Evolutionary conservation across 2,797 vertebrate genomes (phyloP).

Genomic region (Choloepus didactylus): DNA sequence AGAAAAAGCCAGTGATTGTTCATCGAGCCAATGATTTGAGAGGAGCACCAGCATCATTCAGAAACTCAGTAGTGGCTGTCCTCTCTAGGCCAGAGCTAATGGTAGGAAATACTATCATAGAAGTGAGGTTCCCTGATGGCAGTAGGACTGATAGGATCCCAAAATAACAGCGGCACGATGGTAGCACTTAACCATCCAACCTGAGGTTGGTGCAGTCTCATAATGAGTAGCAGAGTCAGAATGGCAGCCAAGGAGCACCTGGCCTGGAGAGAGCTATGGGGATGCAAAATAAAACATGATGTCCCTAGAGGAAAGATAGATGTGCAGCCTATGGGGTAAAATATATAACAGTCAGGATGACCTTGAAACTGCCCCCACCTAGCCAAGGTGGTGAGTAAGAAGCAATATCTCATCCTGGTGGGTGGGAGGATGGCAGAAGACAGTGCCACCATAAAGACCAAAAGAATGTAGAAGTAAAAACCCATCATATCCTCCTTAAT

Average conservation of each 20-base stretch:
- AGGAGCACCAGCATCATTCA: neutral
- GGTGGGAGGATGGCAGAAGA: neutral
- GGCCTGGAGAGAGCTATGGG: neutral
- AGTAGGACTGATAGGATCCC: neutral
- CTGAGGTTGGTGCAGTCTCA: neutral
- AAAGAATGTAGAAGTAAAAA: neutral
- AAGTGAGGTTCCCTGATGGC: neutral
- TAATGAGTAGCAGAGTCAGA: neutral
- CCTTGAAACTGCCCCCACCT: neutral
- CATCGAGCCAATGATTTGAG: slow-evolving; percentile 85
- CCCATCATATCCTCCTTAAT: neutral
- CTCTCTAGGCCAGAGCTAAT: neutral
- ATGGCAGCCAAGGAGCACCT: neutral
- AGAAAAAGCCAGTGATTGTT: slow-evolving; percentile 97
- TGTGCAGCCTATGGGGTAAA: neutral
- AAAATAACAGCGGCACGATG: neutral
- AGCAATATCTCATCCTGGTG: neutral
- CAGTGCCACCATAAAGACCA: neutral
- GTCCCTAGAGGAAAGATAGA: neutral
- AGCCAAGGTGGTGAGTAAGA: neutral
- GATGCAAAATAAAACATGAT: neutral
- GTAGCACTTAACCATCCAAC: neutral
- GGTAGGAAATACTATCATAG: neutral
- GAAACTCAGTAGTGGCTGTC: neutral
- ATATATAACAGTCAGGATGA: neutral